phyloP scores from a whole-genome alignment of 1,140 invertebrate species.

The Mizuhopecten yessoensis region DNA sequence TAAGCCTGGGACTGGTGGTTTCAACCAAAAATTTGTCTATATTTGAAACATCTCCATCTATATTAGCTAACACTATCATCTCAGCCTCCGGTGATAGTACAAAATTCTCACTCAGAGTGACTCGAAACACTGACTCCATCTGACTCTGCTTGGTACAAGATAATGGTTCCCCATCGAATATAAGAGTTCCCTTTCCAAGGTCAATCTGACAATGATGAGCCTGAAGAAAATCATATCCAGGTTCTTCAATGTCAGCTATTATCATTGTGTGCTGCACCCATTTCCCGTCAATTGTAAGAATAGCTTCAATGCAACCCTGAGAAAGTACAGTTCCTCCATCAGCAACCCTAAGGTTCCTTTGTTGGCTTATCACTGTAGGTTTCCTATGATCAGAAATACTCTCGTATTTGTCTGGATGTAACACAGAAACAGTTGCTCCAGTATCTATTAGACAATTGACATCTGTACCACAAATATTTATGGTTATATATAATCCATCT shows the following conservation, averaged over 20 bases:
- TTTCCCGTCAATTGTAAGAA: not conserved
- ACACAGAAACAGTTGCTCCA: constrained; percentile 46
- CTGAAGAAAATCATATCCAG: constrained; percentile 56
- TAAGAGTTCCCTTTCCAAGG: not conserved
- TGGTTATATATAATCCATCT: constrained; percentile 39
- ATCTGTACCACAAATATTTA: constrained; percentile 27
- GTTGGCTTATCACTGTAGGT: not conserved
- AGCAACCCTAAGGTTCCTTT: constrained; percentile 1
- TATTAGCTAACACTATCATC: not conserved
- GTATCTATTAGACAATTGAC: constrained; percentile 54
- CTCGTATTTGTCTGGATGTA: constrained; percentile 52
- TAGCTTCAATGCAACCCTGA: not conserved
- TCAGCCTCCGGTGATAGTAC: constrained; percentile 29
- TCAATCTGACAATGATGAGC: constrained; percentile 46
- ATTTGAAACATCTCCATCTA: not conserved
- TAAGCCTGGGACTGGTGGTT: not conserved
- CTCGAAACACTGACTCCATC: not conserved
- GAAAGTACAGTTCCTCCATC: constrained; percentile 22
- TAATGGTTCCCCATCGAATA: not conserved
- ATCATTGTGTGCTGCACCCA: not conserved
- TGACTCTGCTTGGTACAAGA: constrained; percentile 37
- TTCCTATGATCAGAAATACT: not conserved
- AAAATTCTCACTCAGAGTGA: constrained; percentile 43
- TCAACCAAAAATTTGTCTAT: not conserved
- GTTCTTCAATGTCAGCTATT: constrained; percentile 31